Conservation (phyloP, 2,888 invertebrate species). For the Diaphora mendica region DNA sequence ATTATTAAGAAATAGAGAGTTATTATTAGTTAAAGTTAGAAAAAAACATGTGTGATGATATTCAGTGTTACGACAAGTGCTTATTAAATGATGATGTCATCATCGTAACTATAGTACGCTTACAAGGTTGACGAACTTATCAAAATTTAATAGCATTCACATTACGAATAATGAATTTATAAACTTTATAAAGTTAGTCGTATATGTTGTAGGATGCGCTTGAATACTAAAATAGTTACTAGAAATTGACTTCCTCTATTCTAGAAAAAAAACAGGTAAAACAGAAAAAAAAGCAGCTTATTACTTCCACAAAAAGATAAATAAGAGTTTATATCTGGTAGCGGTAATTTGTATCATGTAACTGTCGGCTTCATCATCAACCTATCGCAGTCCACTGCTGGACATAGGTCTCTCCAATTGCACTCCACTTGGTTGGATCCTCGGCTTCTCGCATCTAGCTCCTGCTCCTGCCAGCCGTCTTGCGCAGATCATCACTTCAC, state of each 20-base stretch:
- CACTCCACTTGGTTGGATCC: too few species aligned
- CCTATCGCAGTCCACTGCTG: too few species aligned
- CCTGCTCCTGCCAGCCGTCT: too few species aligned
- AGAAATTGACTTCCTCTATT: not conserved
- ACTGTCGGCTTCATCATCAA: not conserved
- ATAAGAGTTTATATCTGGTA: not conserved
- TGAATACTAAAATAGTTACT: not conserved
- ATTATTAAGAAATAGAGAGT: not conserved
- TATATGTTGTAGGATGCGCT: not conserved
- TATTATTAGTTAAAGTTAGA: not conserved
- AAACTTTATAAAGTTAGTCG: not conserved
- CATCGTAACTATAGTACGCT: not conserved
- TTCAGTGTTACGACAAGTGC: not conserved
- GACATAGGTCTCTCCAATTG: too few species aligned
- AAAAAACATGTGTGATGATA: not conserved
- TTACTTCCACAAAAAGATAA: not conserved
- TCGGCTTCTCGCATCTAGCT: too few species aligned
- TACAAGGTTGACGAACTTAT: constrained; percentile 10
- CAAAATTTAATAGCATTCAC: not conserved
- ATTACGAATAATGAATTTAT: not conserved
- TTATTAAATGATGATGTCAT: not conserved
- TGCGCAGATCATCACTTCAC: too few species aligned
- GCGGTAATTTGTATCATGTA: not conserved
- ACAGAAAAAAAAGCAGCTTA: too few species aligned
- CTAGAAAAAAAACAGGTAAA: too few species aligned